Evolutionary conservation across 2,113 vertebrate genomes (phyloP).

Genomic region (Pterophyllum scalare): DNA sequence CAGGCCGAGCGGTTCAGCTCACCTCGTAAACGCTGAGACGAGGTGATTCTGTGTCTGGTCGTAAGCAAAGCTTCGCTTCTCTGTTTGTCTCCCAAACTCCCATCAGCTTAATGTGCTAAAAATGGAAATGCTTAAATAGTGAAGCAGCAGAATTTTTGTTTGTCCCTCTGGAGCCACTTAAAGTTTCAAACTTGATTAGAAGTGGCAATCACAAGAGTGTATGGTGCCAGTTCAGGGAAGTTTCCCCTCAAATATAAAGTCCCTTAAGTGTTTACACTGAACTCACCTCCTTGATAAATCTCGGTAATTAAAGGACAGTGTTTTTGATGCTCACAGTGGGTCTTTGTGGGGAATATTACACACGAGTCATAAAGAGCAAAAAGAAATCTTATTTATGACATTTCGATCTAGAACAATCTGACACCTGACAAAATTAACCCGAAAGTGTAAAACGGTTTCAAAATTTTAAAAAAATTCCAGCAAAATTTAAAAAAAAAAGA

Average conservation of each 20-base stretch:
- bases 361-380: neutral
- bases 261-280: too few species aligned
- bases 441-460: too few species aligned
- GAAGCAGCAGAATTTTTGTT: neutral
- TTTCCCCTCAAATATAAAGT: too few species aligned
- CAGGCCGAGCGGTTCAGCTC: neutral
- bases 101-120: neutral
- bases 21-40: too few species aligned
- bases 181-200: neutral
- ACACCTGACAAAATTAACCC: too few species aligned
- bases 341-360: neutral
- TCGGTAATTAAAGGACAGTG: too few species aligned
- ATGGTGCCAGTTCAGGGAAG: neutral
- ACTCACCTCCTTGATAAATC: too few species aligned
- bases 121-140: neutral
- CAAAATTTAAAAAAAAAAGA: too few species aligned
- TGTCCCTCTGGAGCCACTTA: neutral
- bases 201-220: neutral
- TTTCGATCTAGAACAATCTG: too few species aligned
- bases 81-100: neutral
- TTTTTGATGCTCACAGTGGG: neutral
- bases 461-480: too few species aligned
- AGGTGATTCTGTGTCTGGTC: neutral
- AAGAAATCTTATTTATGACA: too few species aligned
- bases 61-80: neutral